Base-by-base conservation (phyloP, 2,888 invertebrate genomes). In the Rhynchonema sp. region DNA sequence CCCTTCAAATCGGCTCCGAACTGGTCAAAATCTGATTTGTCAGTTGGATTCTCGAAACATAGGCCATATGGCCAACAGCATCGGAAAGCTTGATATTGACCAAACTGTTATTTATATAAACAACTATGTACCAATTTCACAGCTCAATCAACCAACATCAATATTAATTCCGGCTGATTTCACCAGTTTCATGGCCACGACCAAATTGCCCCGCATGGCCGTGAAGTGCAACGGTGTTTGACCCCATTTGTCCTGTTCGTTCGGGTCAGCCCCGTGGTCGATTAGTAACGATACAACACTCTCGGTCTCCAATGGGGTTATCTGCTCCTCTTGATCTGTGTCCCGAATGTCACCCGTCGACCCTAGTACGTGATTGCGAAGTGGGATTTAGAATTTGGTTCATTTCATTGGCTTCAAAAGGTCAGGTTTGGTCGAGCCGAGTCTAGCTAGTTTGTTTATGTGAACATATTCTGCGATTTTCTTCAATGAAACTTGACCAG, bases 151-250 rank as follows among this genome's bases (percentile, higher is more conserved):
- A 38, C 17, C 38, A 38, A 75, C 74, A 70, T 83, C 81, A 0
- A 85, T 81, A 67, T 82, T 79, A 0, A 84, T 84, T 25, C 82
- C 82, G 59, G 80, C 73, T 59, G 68, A 72, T 6, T 82, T 80
- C 46, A 90, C 73, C 55, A 90, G 76, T 49, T 84, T 75, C 68
- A 80, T 81, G 1, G 84, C 79, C 63, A 85, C 84, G 63, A 82
- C 82, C 52, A 81, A 79, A 66, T 83, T 84, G 26, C 85, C 85
- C 22, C 82, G 80, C 72, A 83, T 82, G 61, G 86, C 83, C 57
- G 87, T 85, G 65, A 87, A 79, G 74, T 89, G 89, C 26, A 90
- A 79, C 0, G 89, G 87, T 1, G 83, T 82, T 63, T 72, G 70
- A 20, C 49, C 49, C 49, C 49, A 49, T n/a, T 49, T 49, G 70